Base-by-base conservation (phyloP, 35 echinoderm and acorn worm species). In the Patiria miniata region DNA sequence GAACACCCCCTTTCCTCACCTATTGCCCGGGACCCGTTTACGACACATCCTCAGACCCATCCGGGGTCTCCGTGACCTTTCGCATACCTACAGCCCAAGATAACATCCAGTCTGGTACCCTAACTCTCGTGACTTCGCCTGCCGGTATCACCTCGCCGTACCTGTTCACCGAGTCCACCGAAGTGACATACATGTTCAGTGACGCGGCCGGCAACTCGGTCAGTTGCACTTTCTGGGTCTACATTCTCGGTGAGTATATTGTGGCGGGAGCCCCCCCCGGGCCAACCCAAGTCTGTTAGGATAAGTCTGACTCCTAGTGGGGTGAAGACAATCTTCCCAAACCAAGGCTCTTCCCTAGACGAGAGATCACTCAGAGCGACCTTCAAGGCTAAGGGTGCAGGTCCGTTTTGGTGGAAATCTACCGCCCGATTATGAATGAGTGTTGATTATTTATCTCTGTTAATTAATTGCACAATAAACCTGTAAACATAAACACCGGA, bases 21-120 rank as follows among this genome's bases (percentile, higher is more conserved):
- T 60, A 61, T 36, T 94, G 93, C 80, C 93, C 93, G 10, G 93
- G 93, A 5, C 52, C 89, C n/a, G 51, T 81, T 14, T 91, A 91
- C 1, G 88, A 53, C 9, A 61, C 77, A 0, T 39, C 38, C 15
- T 60, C 73, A 32, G 89, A 84, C 32, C 51, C 26, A 38, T 19
- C 53, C 26, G 58, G 73, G 7, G 61, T 79, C 23, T 61, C 53
- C 8, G 79, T 91, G 21, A 84, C 50, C 79, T 95, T 83, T 82
- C 83, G 91, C n/a, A 65, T 51, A 14, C 89, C 93, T 5, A 78
- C 37, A 6, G 88, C 93, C 9, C 33, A n/a, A 22, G 93, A 95
- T 44, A 94, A 94, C 61, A 36, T 22, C 54, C 54, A 61, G 2
- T 77, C 69, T 53, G 83, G 57, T 28, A 51, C 22, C 12, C 84